Percentiles rank a stretch among this genome's conserved stretches.
Conservation (phyloP, 1,140 invertebrate genomes). For the Anastrepha obliqua region DNA sequence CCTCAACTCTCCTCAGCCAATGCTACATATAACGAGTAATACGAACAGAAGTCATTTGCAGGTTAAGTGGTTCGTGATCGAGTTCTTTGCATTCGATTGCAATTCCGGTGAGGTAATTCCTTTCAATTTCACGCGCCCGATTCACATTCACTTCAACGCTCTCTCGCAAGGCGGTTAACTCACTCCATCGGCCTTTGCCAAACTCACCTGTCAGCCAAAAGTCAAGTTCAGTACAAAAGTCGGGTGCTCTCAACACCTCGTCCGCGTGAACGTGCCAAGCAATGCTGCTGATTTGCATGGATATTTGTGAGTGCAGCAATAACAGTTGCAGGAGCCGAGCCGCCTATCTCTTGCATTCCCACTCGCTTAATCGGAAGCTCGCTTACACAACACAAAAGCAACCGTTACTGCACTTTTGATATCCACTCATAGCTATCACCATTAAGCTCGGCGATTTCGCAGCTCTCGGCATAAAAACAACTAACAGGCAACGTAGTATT, state of each 20-base stretch:
- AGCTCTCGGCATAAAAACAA: not conserved
- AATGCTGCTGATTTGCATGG: not conserved
- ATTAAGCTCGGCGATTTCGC: not conserved
- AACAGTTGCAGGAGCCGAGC: not conserved
- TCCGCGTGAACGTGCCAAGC: not conserved
- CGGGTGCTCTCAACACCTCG: not conserved
- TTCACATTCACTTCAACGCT: not conserved
- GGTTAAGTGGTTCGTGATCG: slow-evolving; percentile 53
- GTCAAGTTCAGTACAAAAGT: slow-evolving; percentile 40
- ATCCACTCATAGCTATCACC: not conserved
- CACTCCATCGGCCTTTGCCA: not conserved
- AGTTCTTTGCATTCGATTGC: slow-evolving; percentile 28
- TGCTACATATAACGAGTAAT: not conserved
- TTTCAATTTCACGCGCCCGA: slow-evolving; percentile 53
- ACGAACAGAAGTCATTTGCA: slow-evolving; percentile 33
- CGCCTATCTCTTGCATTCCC: not conserved
- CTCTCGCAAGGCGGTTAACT: not conserved
- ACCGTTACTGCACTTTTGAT: slow-evolving; percentile 39
- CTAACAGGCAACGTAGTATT: not conserved
- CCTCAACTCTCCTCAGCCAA: not conserved
- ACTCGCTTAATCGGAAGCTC: slow-evolving; percentile 27
- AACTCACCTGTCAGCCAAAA: slow-evolving; percentile 50
- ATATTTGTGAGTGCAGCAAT: not conserved
- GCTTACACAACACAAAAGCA: slow-evolving; percentile 36
- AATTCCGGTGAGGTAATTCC: slow-evolving; percentile 48